Evolutionary conservation across 2,888 invertebrate genomes (phyloP).

Genomic region (Panorpa germanica): DNA sequence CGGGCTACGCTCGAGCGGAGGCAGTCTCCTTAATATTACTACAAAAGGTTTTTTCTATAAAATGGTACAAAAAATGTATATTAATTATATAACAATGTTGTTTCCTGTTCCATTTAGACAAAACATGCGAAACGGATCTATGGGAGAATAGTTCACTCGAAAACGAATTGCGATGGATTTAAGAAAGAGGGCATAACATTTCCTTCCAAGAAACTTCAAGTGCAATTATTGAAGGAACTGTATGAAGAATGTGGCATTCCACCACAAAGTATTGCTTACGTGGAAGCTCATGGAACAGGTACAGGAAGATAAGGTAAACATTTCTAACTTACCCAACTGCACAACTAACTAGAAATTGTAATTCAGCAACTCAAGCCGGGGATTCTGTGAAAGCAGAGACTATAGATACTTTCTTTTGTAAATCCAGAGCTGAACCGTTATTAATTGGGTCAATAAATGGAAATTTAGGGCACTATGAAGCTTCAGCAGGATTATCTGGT

Average conservation of each 20-base stretch:
- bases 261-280: constrained; percentile 62
- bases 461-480: constrained; percentile 76
- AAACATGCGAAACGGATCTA: too few relatives aligned
- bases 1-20: too few relatives aligned
- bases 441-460: constrained; percentile 72
- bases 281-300: constrained; percentile 91
- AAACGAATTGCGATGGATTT: constrained; percentile 71
- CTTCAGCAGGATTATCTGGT: constrained; percentile 58
- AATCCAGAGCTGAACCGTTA: constrained; percentile 46
- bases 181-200: constrained; percentile 71
- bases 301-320: constrained; percentile 39
- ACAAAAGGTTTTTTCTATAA: too few relatives aligned
- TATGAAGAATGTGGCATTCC: constrained; percentile 58
- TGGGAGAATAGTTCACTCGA: constrained; percentile 33
- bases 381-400: constrained; percentile 72
- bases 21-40: too few relatives aligned
- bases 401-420: constrained; percentile 53
- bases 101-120: too few relatives aligned
- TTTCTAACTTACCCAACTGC: not conserved
- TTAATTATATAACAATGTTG: too few relatives aligned
- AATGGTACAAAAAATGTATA: too few relatives aligned
- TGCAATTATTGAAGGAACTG: constrained; percentile 53
- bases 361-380: constrained; percentile 47
- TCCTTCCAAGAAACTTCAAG: constrained; percentile 54
- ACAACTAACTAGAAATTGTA: not conserved